Evolutionary conservation across 2,113 vertebrate genomes (phyloP), one percentile per base, ranked within the genome.

Genomic region (Varanus komodoensis): DNA sequence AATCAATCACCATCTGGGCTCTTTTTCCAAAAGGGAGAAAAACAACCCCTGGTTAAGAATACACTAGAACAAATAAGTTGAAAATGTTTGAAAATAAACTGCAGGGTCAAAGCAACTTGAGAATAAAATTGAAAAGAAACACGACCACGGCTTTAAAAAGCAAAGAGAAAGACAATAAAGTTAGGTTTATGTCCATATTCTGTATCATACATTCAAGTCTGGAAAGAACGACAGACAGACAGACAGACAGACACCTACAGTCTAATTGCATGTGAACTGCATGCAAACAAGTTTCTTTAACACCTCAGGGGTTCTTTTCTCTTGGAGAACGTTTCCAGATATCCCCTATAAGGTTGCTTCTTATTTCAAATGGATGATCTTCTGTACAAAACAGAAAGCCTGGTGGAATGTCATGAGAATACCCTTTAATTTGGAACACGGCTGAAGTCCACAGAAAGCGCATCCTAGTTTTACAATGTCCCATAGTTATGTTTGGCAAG

Each of bases 1-100:
- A 99, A 99, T 98, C 98, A 99, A 98, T 99, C 98, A 98, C 99
- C 99, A 99, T 99, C 99, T 99, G 99, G 98, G 98, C 98, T 98
- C 98, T 97, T 98, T 98, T 98, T 98, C 97, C 97, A 97, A 98
- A 97, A 98, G 97, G 97, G 97, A 98, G 97, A 98, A 98, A 98
- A 98, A 98, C 97, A 97, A 98, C 94, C 97, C 96, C 96, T 97
- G 97, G 97, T 98, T 97, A 97, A 98, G 97, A 97, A 97, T 96
- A 97, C 96, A 96, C 93, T 97, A 96, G 97, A 97, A 97, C 97
- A 97, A 97, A 98, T 97, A 98, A 97, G 95, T 97, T 94, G 89
- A 57, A 95, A 93, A 97, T 97, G 97, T 97, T 98, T 98, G 97
- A 96, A 97, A 98, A 98, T 97, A 97, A 97, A 97, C 96, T 94